phyloP scores from a whole-genome alignment of 2,113 vertebrate genomes.

The Phyllostomus discolor region DNA sequence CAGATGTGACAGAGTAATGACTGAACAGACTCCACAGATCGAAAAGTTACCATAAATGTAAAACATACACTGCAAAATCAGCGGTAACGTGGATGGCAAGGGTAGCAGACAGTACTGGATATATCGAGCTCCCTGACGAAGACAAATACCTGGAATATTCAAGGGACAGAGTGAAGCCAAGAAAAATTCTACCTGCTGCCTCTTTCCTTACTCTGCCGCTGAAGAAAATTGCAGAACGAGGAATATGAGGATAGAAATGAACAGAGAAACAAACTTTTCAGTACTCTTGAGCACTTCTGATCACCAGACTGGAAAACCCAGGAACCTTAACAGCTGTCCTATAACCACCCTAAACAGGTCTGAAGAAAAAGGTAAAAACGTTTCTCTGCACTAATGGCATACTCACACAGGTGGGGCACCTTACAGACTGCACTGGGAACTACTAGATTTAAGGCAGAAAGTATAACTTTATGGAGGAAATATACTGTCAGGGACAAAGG shows the following conservation, averaged over 20 bases:
- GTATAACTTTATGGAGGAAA: not conserved
- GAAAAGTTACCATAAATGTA: not conserved
- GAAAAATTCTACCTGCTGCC: not conserved
- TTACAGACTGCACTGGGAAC: not conserved
- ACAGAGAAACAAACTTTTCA: not conserved
- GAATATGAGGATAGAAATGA: not conserved
- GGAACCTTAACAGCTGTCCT: not conserved
- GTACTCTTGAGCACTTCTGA: not conserved
- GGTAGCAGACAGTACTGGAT: not conserved
- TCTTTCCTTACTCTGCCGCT: not conserved
- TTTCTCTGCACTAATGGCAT: not conserved
- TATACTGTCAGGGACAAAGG: not conserved
- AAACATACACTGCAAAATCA: not conserved
- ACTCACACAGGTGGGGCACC: not conserved
- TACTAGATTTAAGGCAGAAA: not conserved
- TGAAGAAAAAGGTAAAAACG: not conserved
- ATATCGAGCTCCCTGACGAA: not conserved
- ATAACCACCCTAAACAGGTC: not conserved
- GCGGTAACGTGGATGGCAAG: not conserved
- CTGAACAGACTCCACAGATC: not conserved
- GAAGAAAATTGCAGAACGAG: not conserved
- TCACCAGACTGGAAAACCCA: not conserved
- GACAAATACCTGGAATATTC: not conserved
- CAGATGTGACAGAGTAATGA: conserved; percentile 18
- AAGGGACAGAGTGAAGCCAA: not conserved